phyloP scores from a whole-genome alignment of 2,113 vertebrate species.

The Diglossa brunneiventris region DNA sequence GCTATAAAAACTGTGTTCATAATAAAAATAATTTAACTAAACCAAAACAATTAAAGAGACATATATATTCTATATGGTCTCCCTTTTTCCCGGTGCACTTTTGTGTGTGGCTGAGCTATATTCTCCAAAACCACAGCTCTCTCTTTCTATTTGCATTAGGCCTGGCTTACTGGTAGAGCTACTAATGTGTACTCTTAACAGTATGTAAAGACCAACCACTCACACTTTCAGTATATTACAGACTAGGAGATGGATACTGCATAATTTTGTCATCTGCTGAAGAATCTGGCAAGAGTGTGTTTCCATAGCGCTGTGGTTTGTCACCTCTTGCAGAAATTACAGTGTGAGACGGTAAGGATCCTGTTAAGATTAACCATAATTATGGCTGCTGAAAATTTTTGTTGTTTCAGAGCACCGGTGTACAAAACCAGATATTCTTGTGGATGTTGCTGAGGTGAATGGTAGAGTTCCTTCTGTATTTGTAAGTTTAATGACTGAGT shows the following conservation, averaged over 20 bases:
- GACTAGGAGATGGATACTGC: neutral
- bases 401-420: neutral
- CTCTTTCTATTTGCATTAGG: neutral
- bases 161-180: neutral
- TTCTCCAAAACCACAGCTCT: neutral
- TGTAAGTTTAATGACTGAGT: neutral
- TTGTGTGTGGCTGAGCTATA: neutral
- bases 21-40: neutral
- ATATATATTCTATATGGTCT: neutral
- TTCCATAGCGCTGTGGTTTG: neutral
- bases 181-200: neutral
- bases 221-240: neutral
- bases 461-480: neutral
- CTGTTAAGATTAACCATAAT: neutral
- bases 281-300: neutral
- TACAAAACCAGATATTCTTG: neutral
- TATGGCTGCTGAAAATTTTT: neutral
- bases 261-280: neutral
- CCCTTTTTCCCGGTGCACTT: neutral
- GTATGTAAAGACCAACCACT: neutral
- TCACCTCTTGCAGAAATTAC: rapidly evolving
- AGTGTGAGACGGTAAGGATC: neutral
- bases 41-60: neutral
- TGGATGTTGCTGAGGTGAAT: neutral
- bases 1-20: neutral